Evolutionary conservation across 2,113 vertebrate genomes (phyloP), one percentile per base, ranked within the genome.

Genomic region (Odocoileus hemionus): DNA sequence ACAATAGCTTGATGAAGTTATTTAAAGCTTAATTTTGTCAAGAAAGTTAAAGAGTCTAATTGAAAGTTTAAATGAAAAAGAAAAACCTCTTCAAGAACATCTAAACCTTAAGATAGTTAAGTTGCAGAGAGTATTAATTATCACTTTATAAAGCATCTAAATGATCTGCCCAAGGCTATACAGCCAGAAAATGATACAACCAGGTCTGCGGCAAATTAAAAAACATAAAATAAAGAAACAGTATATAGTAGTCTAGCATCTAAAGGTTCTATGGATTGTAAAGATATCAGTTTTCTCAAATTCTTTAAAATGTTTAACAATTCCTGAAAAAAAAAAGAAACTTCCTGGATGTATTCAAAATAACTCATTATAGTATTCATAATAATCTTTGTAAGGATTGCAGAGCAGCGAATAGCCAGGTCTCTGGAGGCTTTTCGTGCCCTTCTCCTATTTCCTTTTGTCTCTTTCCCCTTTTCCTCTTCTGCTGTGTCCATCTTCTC

Each of bases 41-140:
- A 80, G 60, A 80, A 76, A 57, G 26, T 94, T 88, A 86, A 91
- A 93, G 33, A 47, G 9, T 67, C 95, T 74, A 55, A 78, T 52
- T n/a, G 28, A 88, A 96, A 84, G 30, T 76, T 96, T 85, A 82
- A 88, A 83, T 74, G 74, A 96, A 93, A 67, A 94, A 50, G 47
- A 84, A 54, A 25, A 80, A 54, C 50, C 28, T 58, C 4, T 4
- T 74, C 30, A 83, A 92, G 43, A 76, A 80, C 9, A 47, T 50
- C 11, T 85, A 86, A 25, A 11, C 28, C 33, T 70, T 52, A 92
- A 57, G 52, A 89, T 39, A 36, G 33, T 76, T 60, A 94, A 93
- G 76, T 33, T 91, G 16, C 12, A 33, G 3, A 52, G 39, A 55
- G 15, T 54, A 89, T 92, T 80, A 86, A 84, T 57, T n/a, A 94